These are phyloP conservation scores for Ascaphus truei DNA, from an alignment of 2,113 vertebrate genomes.

Conservation along the genomic window DNA sequence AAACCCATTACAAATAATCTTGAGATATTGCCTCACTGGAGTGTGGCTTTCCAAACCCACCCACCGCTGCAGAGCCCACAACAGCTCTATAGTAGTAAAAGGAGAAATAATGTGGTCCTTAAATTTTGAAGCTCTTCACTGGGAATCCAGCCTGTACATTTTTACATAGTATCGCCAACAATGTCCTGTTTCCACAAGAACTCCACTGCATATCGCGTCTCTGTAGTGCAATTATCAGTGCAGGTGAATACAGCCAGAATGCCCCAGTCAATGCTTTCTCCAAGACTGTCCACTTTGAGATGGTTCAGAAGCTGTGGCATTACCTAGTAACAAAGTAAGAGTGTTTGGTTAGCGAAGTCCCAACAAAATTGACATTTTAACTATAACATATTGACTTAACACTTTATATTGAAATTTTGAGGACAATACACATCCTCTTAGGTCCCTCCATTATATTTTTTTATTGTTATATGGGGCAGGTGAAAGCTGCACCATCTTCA, in stretches of 20 bases:
- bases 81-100: slow-evolving; percentile 44
- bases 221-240: slow-evolving; percentile 70
- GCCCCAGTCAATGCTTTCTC: slow-evolving; percentile 91
- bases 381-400: no score
- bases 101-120: slow-evolving; percentile 63
- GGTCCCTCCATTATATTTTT: no score
- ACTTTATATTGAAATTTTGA: no score
- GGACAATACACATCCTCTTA: no score
- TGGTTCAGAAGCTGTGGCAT: slow-evolving; percentile 95
- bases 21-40: no score
- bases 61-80: not conserved
- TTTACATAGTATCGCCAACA: slow-evolving; percentile 40
- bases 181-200: slow-evolving; percentile 95
- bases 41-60: no score
- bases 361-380: no score
- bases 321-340: slow-evolving; percentile 62
- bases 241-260: slow-evolving; percentile 80
- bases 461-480: no score
- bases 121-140: slow-evolving; percentile 35
- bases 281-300: slow-evolving; percentile 78
- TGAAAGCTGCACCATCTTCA: no score
- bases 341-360: not conserved
- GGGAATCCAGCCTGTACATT: not conserved
- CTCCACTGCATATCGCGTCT: slow-evolving; percentile 68
- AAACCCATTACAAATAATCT: no score